phyloP scores from a whole-genome alignment of 2,113 vertebrate species.

The Macrotus californicus region DNA sequence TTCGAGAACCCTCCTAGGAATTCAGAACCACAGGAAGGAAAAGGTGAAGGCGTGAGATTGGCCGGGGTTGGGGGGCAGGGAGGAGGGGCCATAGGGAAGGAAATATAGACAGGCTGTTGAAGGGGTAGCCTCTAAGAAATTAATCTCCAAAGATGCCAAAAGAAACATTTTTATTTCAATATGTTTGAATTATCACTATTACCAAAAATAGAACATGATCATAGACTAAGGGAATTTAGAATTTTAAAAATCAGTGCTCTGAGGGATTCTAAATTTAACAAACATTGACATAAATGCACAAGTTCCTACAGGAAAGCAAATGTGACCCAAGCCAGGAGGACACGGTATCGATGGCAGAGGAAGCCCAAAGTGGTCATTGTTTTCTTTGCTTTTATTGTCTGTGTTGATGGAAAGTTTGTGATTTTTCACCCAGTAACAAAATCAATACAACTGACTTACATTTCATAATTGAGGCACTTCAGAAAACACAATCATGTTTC shows the following conservation, averaged over 20 bases:
- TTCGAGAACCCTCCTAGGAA: not conserved
- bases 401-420: not conserved
- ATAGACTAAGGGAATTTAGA: not conserved
- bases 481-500: not conserved
- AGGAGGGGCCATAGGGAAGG: not conserved
- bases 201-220: not conserved
- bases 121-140: not conserved
- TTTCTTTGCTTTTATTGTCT: not conserved
- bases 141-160: not conserved
- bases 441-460: not conserved
- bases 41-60: not conserved
- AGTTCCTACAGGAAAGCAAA: not conserved
- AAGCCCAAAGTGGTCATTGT: not conserved
- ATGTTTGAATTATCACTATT: not conserved
- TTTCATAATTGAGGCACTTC: not conserved
- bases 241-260: not conserved
- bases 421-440: slow-evolving; percentile 1
- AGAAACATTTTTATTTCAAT: not conserved
- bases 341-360: not conserved
- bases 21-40: not conserved
- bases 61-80: not conserved
- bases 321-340: not conserved
- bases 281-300: not conserved
- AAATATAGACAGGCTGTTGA: not conserved
- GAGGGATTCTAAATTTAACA: slow-evolving; percentile 12